Evolutionary conservation across 2,797 vertebrate genomes (phyloP), one percentile per base, ranked within the genome.

Genomic region (Rhodeus uyekii): DNA sequence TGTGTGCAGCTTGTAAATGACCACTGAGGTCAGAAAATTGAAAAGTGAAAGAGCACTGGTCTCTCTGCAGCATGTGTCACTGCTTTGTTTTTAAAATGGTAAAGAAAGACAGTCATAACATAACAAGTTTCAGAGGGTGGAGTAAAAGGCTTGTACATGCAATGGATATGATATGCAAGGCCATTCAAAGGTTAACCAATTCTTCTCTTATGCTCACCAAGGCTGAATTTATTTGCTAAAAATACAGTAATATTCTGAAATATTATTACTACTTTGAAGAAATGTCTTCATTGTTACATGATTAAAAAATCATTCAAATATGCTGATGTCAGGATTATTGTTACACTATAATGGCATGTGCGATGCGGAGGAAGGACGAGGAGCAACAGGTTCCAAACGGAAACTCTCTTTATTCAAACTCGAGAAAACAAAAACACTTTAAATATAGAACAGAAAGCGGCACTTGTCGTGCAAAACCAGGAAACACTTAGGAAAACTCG

Each of bases 1-100:
- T 8, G 58, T 73, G 55, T 38, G 22, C 16, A 81, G 3, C 80
- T 74, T 81, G 44, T 80, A 74, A 81, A 73, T 50, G 32, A 81
- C 58, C 71, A 74, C 60, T n/a, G 79, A 64, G 79, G 69, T 39
- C 78, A 73, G 55, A 73, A 38, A 63, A 48, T 22, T 38, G n/a
- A 3, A n/a, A 9, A 64, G 60, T 50, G 50, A 44, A 58, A 32
- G 13, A 16, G n/a, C 46, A 65, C 63, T 38, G n/a, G 48, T 32
- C 48, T 55, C n/a, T 39, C 34, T 14, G 34, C 16, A 24, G 55
- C 24, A 27, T 48, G 29, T 5, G 14, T 72, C 67, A 48, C 55
- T 38, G 38, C 27, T 46, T 80, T 46, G 42, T 55, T 61, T 48
- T 60, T 24, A 8, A 80, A 71, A 69, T 16, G 36, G 5, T 34